Evolutionary conservation across 2,888 invertebrate species (phyloP), one percentile per base, ranked within the genome.

Genomic region (Tenthredo scrophulariae): DNA sequence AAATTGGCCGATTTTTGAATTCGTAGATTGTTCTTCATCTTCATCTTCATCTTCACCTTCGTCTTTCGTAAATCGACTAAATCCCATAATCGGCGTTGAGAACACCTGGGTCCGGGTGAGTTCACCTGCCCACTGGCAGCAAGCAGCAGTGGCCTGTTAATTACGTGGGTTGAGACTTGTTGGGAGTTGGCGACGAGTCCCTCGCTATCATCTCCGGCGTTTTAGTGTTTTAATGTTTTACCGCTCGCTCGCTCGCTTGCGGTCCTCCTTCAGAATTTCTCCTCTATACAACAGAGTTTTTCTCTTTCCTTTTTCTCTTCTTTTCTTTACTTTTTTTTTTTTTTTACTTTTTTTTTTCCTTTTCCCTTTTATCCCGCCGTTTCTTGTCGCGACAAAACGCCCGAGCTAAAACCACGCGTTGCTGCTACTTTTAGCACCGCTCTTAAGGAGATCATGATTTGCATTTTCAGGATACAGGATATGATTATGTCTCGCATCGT

Each of bases 141-240:
- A 86, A 86, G 87, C 88, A 88, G 88, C 89, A 86, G 88, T 88
- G 88, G 88, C 86, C 88, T 85, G 89, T 89, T 91, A 91, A 90
- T 91, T 90, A 90, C 90, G 88, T 70, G 83, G 83, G 84, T 67
- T 65, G 67, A 43, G 86, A 37, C 87, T 87, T 86, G 87, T 83
- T 86, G 85, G 58, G 74, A 85, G 86, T 85, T 86, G 85, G 87
- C 87, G 88, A 86, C 85, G 82, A 85, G 86, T 86, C 22, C 75
- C 77, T 37, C 54, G 58, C 86, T 89, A 87, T 89, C 86, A 84
- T 87, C 87, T 85, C 74, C 40, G 50, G 75, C 86, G 87, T 74
- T 85, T 86, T 83, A 75, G 83, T 83, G 88, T 86, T 87, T 88
- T 85, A 84, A 85, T 40, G 75, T 85, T 84, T 85, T 79, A 85